These are phyloP conservation scores for Aporophyla nigra DNA, from an alignment of 2,888 invertebrate species.

Conservation along the genomic window DNA sequence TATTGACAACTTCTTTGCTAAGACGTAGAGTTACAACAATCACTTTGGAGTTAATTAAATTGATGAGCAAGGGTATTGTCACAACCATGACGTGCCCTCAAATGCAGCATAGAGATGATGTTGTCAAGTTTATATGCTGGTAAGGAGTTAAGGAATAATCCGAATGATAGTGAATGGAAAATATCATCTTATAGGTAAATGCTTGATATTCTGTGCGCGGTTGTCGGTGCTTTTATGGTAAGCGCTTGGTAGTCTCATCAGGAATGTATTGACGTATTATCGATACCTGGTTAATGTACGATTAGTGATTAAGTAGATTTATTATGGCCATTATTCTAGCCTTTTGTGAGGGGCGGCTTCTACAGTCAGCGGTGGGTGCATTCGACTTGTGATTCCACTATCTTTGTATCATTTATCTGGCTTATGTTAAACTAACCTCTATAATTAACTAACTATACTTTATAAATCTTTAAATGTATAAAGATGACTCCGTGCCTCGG, in stretches of 20 bases:
- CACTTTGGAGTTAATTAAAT: background rate
- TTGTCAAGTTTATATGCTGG: slow-evolving; percentile 39
- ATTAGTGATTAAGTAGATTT: slow-evolving; percentile 6
- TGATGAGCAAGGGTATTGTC: slow-evolving; percentile 31
- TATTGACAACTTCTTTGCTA: background rate
- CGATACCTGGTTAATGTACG: slow-evolving; percentile 13
- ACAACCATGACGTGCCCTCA: slow-evolving; percentile 32
- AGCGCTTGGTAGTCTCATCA: slow-evolving; percentile 36
- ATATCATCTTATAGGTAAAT: slow-evolving; percentile 35
- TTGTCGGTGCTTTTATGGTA: slow-evolving; percentile 48
- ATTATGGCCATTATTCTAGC: background rate
- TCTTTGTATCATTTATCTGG: no score
- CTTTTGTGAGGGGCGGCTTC: background rate
- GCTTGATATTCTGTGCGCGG: slow-evolving; percentile 33
- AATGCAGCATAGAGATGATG: slow-evolving; percentile 20
- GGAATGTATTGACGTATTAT: slow-evolving; percentile 30
- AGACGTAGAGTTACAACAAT: background rate
- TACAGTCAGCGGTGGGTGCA: background rate
- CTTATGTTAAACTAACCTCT: no score
- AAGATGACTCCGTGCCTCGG: no score
- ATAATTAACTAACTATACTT: no score
- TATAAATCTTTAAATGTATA: no score
- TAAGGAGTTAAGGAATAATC: slow-evolving; percentile 46
- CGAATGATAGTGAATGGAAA: slow-evolving; percentile 55
- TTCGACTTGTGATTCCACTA: background rate